Conservation (phyloP, 2,888 invertebrate species). For the Galerucella pusilla region DNA sequence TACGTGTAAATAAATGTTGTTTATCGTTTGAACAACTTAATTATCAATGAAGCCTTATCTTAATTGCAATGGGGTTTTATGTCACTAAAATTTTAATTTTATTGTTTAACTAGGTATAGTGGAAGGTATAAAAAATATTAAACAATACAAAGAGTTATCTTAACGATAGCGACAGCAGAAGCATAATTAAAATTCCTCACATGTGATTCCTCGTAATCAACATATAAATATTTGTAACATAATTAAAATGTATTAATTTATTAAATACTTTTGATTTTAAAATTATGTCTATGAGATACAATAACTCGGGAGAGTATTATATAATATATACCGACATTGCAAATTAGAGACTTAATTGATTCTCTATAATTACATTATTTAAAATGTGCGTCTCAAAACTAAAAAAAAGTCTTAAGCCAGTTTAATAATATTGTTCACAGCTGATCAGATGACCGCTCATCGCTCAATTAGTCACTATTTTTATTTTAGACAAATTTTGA, state of each 20-base stretch:
- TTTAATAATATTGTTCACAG: too few species aligned
- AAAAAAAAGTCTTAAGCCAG: too few species aligned
- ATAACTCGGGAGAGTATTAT: not conserved
- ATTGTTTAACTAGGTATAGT: not conserved
- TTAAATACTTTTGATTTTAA: not conserved
- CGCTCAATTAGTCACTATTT: not conserved
- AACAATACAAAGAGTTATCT: not conserved
- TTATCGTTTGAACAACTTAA: not conserved
- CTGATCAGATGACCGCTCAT: too few species aligned
- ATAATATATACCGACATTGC: not conserved
- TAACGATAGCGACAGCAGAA: not conserved
- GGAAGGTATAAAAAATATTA: not conserved
- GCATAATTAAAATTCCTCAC: not conserved
- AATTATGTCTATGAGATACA: not conserved
- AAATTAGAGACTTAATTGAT: too few species aligned
- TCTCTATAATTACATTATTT: too few species aligned
- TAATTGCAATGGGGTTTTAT: not conserved
- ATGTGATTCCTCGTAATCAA: not conserved
- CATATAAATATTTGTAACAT: not conserved
- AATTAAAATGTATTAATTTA: not conserved
- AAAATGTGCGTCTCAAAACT: too few species aligned
- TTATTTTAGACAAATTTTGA: not conserved
- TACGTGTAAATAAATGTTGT: slow-evolving; percentile 2
- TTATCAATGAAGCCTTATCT: not conserved
- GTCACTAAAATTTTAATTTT: not conserved